Conservation (phyloP, 2,888 invertebrate genomes). For the Empis stercorea region DNA sequence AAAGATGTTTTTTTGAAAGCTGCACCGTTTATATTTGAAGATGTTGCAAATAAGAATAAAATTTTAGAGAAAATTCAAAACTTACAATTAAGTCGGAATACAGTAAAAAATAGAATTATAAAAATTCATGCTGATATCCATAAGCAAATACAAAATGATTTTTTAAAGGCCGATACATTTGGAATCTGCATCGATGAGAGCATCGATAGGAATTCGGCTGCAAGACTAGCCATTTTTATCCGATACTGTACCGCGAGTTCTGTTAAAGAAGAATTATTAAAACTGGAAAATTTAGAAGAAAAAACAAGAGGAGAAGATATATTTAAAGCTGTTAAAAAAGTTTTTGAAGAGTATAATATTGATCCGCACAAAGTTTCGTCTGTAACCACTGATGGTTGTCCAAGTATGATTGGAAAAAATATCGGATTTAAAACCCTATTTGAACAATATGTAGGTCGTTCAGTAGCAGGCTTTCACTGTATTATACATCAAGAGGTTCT, state of each 20-base stretch:
- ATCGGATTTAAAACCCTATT: constrained; percentile 11
- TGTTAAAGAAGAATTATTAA: constrained; percentile 12
- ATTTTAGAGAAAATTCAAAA: no score
- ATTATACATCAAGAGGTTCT: background rate
- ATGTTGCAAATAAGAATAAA: no score
- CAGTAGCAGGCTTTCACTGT: background rate
- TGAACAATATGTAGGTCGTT: background rate
- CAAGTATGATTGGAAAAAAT: constrained; percentile 13
- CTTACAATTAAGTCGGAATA: no score
- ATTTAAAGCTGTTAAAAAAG: constrained; percentile 11
- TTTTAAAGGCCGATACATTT: no score
- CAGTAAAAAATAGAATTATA: no score
- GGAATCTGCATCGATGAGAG: no score
- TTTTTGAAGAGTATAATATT: constrained; percentile 10
- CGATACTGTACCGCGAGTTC: constrained; percentile 8
- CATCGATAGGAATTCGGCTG: no score
- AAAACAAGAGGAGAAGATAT: constrained; percentile 14
- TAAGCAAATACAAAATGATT: background rate
- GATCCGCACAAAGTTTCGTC: constrained; percentile 13
- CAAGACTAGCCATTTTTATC: no score
- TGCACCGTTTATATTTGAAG: no score
- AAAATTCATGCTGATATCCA: no score
- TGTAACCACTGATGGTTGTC: constrained; percentile 16
- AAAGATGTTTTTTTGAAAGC: no score
- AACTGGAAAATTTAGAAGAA: constrained; percentile 10